These are phyloP conservation scores for Zelleria hepariella DNA, from an alignment of 2,888 invertebrate genomes.

Conservation along the genomic window DNA sequence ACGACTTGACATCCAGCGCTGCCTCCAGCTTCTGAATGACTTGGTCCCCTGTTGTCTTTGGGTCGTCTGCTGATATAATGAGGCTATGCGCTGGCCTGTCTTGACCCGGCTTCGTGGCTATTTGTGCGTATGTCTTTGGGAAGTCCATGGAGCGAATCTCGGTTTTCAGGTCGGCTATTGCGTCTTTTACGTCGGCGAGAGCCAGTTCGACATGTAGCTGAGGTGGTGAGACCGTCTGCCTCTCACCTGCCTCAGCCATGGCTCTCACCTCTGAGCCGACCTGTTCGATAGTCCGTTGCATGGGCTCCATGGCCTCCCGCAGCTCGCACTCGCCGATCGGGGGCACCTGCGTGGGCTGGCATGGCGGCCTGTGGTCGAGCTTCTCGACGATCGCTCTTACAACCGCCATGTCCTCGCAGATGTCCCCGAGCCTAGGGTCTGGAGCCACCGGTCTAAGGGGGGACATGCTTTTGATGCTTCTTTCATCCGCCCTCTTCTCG, in stretches of 20 bases:
- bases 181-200: not conserved
- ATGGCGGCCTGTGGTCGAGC: too few relatives aligned
- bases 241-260: not conserved
- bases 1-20: conserved; percentile 12
- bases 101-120: too few relatives aligned
- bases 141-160: too few relatives aligned
- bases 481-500: not conserved
- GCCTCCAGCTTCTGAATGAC: not conserved
- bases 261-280: not conserved
- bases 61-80: not conserved
- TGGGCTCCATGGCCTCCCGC: not conserved
- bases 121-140: too few relatives aligned
- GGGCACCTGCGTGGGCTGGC: too few relatives aligned
- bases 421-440: too few relatives aligned
- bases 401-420: too few relatives aligned
- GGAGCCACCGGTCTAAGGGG: not conserved
- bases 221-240: not conserved
- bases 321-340: not conserved
- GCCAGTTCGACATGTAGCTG: not conserved
- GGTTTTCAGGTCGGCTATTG: not conserved
- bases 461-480: not conserved
- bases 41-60: not conserved
- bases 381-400: too few relatives aligned
- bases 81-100: not conserved
- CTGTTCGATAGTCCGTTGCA: not conserved